Base-by-base conservation (phyloP, 2,888 invertebrate genomes). In the Myopa tessellatipennis region DNA sequence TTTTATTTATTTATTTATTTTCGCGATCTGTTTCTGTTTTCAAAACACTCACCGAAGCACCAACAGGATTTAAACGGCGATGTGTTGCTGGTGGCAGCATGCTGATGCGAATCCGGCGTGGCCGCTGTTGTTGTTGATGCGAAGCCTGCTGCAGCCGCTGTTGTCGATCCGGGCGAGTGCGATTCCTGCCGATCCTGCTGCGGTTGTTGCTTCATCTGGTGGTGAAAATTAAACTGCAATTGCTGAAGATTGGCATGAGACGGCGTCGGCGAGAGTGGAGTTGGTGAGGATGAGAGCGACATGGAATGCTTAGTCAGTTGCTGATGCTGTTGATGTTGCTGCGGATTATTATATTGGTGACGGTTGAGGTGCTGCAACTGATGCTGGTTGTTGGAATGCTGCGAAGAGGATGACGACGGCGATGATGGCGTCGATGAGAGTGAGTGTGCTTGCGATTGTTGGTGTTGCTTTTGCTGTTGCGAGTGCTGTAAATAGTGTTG, bases 41-140 rank as follows among this genome's bases (percentile, higher is more conserved):
- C 5, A n/a, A 18, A 38, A 79, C 86, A 89, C 89, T 89, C 89
- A 89, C 89, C 89, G 87, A 88, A 87, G 86, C 88, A 89, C 89
- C 88, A 89, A 85, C 89, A 89, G 85, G 89, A 87, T 80, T 85
- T 85, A 74, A 82, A 84, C 68, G 85, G 83, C 74, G 88, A 85
- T 83, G 85, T 84, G 81, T 80, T 82, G 81, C 80, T 81, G 79
- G 78, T 80, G 77, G 78, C 80, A 77, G 78, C 80, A 76, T 84
- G 84, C 69, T 83, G 84, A 68, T 84, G 84, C 76, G 81, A 60
- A 77, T 65, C n/a, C 79, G 81, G 16, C 83, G 84, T 12, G 83
- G 84, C 0, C 82, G 84, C 8, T 84, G 84, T 0, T 83, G 84
- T 16, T 81, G 83, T 76, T 82, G 84, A 38, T 81, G 83, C 78